Percentiles rank a stretch among this genome's conserved stretches.
Conservation (phyloP, 2,888 invertebrate species). For the Drosophila meridiana region DNA sequence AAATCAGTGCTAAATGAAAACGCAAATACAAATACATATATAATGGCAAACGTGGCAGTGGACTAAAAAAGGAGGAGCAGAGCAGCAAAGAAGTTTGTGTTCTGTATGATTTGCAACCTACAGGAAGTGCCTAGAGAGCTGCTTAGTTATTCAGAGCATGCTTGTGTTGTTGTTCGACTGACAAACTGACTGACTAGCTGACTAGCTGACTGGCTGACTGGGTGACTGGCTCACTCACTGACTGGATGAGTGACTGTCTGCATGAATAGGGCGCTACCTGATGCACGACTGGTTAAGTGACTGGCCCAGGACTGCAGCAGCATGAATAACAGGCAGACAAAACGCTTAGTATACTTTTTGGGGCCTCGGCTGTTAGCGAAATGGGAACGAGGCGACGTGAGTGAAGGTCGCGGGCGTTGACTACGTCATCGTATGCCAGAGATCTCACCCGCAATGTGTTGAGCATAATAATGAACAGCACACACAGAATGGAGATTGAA, state of each 20-base stretch:
- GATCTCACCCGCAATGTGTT: slow-evolving; percentile 69
- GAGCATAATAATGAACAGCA: slow-evolving; percentile 73
- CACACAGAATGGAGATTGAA: slow-evolving; percentile 26
- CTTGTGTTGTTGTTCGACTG: slow-evolving; percentile 23
- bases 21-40: slow-evolving; percentile 37
- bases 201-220: slow-evolving; percentile 20
- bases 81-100: background rate
- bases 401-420: slow-evolving; percentile 68
- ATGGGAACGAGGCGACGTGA: slow-evolving; percentile 50
- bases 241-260: slow-evolving; percentile 27
- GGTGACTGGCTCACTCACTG: slow-evolving; percentile 17
- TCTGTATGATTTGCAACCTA: slow-evolving; percentile 31
- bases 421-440: slow-evolving; percentile 24
- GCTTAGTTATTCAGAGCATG: slow-evolving; percentile 67
- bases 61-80: background rate
- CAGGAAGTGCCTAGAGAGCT: slow-evolving; percentile 20
- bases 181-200: slow-evolving; percentile 25
- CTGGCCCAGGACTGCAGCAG: slow-evolving; percentile 34
- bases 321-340: slow-evolving; percentile 54
- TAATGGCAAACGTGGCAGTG: slow-evolving; percentile 25
- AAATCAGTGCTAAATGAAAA: slow-evolving; percentile 65
- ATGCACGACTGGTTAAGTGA: slow-evolving; percentile 64
- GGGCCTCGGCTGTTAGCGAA: slow-evolving; percentile 57
- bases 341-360: slow-evolving; percentile 67
- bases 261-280: slow-evolving; percentile 45